Evolutionary conservation across 2,888 invertebrate genomes (phyloP).

Genomic region (Eupithecia subfuscata): DNA sequence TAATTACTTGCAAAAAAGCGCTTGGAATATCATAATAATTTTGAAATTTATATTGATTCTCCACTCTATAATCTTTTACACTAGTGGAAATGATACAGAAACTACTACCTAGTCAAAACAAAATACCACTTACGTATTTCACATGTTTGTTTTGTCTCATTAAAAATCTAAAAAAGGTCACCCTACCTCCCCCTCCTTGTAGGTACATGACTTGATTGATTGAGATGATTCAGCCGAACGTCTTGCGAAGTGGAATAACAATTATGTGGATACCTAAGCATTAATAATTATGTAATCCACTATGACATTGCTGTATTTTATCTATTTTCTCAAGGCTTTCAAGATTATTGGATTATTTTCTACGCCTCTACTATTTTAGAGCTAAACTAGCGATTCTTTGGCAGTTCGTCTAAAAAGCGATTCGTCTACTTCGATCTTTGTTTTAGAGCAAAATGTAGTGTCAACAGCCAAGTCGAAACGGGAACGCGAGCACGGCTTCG

Average conservation of each 20-base stretch:
- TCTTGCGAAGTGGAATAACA: slow-evolving; percentile 61
- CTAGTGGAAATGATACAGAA: background rate
- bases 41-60: no score
- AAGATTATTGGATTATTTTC: slow-evolving; percentile 10
- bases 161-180: slow-evolving; percentile 23
- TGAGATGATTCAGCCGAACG: slow-evolving; percentile 67
- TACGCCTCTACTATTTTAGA: background rate
- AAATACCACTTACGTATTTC: background rate
- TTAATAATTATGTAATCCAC: slow-evolving; percentile 57
- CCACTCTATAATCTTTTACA: background rate
- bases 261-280: slow-evolving; percentile 59
- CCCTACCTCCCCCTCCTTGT: slow-evolving; percentile 43
- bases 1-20: background rate
- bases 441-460: no score
- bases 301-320: slow-evolving; percentile 45
- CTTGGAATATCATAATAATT: background rate
- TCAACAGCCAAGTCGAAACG: no score
- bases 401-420: no score
- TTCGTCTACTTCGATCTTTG: no score
- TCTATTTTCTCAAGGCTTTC: background rate
- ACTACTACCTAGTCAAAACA: background rate
- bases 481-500: no score
- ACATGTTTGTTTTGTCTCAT: background rate
- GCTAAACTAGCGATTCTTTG: background rate
- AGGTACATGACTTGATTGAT: slow-evolving; percentile 62